These are phyloP conservation scores for Latrodectus hesperus DNA, from an alignment of 2,888 invertebrate species.

Conservation along the genomic window DNA sequence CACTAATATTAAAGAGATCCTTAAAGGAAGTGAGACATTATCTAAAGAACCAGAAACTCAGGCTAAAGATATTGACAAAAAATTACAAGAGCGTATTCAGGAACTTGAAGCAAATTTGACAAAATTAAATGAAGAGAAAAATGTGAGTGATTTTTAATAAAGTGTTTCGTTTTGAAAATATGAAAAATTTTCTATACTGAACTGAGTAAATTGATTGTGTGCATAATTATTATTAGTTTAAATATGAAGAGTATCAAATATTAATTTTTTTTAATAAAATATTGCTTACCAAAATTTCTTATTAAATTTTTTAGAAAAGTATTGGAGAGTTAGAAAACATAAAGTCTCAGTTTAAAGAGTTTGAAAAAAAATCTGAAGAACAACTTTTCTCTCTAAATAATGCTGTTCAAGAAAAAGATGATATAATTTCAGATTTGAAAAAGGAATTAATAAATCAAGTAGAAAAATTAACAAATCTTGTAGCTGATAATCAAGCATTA, in stretches of 20 bases:
- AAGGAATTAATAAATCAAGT: slow-evolving; percentile 52
- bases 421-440: slow-evolving; percentile 48
- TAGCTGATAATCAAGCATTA: slow-evolving; percentile 33
- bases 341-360: not conserved
- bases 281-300: not conserved
- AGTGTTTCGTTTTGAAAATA: not conserved
- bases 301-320: slow-evolving; percentile 24
- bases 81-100: slow-evolving; percentile 27
- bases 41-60: slow-evolving; percentile 16
- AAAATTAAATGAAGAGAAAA: slow-evolving; percentile 15
- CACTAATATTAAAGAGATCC: slow-evolving; percentile 53
- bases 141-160: slow-evolving; percentile 9
- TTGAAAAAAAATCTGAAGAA: slow-evolving; percentile 17
- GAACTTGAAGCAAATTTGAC: slow-evolving; percentile 35
- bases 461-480: slow-evolving; percentile 34
- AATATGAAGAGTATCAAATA: not conserved
- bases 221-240: not conserved
- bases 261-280: not conserved
- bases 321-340: slow-evolving; percentile 8
- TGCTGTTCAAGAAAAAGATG: slow-evolving; percentile 61
- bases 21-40: slow-evolving; percentile 25
- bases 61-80: not conserved
- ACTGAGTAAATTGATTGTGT: not conserved
- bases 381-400: not conserved
- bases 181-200: not conserved